These are phyloP conservation scores for Coreius guichenoti DNA, from an alignment of 2,797 vertebrate genomes.

Conservation along the genomic window DNA sequence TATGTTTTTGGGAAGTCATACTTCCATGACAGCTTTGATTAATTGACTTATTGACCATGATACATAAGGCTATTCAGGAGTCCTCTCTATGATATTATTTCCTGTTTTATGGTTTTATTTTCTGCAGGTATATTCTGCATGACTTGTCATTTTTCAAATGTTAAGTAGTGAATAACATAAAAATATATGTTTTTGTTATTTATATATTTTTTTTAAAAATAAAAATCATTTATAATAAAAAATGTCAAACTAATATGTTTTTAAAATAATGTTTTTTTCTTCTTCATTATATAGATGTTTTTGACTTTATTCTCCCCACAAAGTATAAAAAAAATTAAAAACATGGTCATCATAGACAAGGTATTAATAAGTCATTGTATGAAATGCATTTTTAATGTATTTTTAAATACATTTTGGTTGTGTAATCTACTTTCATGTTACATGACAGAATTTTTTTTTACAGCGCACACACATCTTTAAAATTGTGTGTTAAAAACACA, in stretches of 20 bases:
- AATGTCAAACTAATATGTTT: too few species aligned
- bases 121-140: background rate
- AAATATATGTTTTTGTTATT: too few species aligned
- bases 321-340: too few species aligned
- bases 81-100: background rate
- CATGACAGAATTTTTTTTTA: background rate
- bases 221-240: background rate
- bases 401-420: background rate
- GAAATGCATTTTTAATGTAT: too few species aligned
- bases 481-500: slow-evolving; percentile 8
- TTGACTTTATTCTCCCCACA: too few species aligned
- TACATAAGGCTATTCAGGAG: background rate
- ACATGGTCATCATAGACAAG: too few species aligned
- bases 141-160: background rate
- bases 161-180: background rate
- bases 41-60: background rate
- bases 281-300: too few species aligned
- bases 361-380: background rate
- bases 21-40: background rate
- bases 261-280: too few species aligned
- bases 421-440: background rate
- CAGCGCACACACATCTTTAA: background rate
- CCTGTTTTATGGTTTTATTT: background rate
- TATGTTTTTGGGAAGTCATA: background rate
- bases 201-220: background rate